Conservation (phyloP, 2,113 vertebrate genomes). For the Festucalex cinctus region DNA sequence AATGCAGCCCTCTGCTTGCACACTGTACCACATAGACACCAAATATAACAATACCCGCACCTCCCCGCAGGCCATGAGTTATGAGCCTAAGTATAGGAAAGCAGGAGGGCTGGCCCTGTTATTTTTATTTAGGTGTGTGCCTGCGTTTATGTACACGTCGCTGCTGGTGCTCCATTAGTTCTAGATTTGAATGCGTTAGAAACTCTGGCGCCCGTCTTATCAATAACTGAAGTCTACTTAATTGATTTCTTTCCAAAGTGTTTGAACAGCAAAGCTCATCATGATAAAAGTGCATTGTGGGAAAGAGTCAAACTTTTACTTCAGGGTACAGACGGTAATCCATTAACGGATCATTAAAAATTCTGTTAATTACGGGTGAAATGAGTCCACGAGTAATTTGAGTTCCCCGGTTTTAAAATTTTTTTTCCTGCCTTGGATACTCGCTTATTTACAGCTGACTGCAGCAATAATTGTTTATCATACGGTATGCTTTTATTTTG, state of each 20-base stretch:
- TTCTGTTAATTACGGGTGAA: not conserved
- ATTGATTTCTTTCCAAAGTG: constrained; percentile 64
- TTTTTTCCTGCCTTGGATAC: no score
- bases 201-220: constrained; percentile 51
- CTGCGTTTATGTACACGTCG: constrained; percentile 10
- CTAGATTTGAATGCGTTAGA: constrained; percentile 64
- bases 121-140: constrained; percentile 15
- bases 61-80: constrained; percentile 66
- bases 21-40: constrained; percentile 49
- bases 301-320: constrained; percentile 32
- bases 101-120: constrained; percentile 53
- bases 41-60: constrained; percentile 63
- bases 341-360: not conserved
- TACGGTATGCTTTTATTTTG: no score
- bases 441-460: no score
- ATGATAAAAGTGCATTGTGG: constrained; percentile 22
- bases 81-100: constrained; percentile 59
- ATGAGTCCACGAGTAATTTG: no score
- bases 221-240: constrained; percentile 66
- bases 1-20: constrained; percentile 57
- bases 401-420: no score
- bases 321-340: constrained; percentile 12
- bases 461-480: no score
- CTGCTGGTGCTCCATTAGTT: constrained; percentile 32
- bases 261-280: constrained; percentile 57